Evolutionary conservation across 2,888 invertebrate genomes (phyloP), one percentile per base, ranked within the genome.

Genomic region (Mythimna ferrago): DNA sequence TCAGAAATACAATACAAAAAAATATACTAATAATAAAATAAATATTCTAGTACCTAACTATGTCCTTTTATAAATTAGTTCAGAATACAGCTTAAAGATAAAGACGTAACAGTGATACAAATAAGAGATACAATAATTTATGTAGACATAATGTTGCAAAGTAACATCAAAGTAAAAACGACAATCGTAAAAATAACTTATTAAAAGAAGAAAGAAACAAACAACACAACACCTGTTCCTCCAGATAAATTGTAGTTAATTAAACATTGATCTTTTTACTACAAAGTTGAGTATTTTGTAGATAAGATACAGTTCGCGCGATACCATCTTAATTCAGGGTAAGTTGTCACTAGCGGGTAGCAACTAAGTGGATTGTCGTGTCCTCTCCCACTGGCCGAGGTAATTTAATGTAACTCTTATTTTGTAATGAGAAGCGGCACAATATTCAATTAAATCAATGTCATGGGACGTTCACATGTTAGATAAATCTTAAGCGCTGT

Each of bases 351-450:
- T 83, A 78, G 84, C 78, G 71, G 80, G 85, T 72, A 78, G 84
- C 82, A 73, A 87, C 91, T 92, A 92, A 93, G 91, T 93, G 92
- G 91, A 87, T 91, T 90, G 89, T 90, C 93, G 91, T 93, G 94
- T 94, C 87, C 80, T 89, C 88, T 88, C 90, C 90, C 88, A 90
- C 92, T 88, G 88, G 71, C 86, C 86, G 81, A 84, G 84, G 86
- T 87, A 86, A 88, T 85, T 88, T 88, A 86, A 87, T 86, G 86
- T 86, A 85, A 74, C 74, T 92, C 87, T 90, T 91, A 90, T 93
- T 92, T 92, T 90, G 88, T 90, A 91, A 91, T 88, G 87, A 89
- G 88, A 86, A 85, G 81, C 85, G 84, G 85, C 87, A 87, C 85
- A 84, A 88, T 88, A 89, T 89, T 90, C 83, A 88, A 87, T 87